phyloP scores from a whole-genome alignment of 1,140 invertebrate species.

The Chrysomallon squamiferum region DNA sequence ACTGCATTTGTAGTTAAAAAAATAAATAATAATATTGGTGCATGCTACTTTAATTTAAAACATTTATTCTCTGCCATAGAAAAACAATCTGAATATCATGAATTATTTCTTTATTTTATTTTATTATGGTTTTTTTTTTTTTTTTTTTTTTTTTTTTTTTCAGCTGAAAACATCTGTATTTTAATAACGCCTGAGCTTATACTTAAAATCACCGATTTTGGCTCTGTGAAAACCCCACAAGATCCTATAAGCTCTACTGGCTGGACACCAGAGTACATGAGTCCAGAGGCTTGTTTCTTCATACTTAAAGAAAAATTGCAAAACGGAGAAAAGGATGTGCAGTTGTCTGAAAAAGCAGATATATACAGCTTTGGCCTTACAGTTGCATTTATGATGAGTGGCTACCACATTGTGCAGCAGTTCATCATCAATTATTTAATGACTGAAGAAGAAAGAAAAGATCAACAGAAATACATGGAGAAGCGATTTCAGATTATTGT shows the following conservation, averaged over 20 bases:
- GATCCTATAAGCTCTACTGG: conserved; percentile 14
- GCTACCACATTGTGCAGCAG: conserved; percentile 14
- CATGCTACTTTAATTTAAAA: too few relatives aligned
- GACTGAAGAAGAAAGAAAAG: conserved; percentile 2
- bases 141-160: conserved; percentile 1
- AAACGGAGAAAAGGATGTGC: neutral
- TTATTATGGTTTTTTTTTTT: too few relatives aligned
- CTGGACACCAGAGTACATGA: conserved; percentile 28
- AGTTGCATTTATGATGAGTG: conserved; percentile 20
- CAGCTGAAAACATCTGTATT: conserved; percentile 32
- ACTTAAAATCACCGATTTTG: conserved; percentile 28
- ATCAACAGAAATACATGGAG: neutral
- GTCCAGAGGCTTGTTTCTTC: conserved; percentile 20
- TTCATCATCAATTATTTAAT: conserved; percentile 13
- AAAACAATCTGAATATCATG: too few relatives aligned
- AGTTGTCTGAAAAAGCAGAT: conserved; percentile 22
- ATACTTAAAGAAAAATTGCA: neutral
- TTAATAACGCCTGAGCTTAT: neutral
- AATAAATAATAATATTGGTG: too few relatives aligned
- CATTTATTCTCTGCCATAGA: too few relatives aligned
- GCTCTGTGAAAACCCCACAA: conserved; percentile 14
- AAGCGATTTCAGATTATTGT: conserved; percentile 4
- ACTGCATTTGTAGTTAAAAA: too few relatives aligned
- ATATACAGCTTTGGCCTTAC: conserved; percentile 24
- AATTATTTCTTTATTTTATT: neutral